phyloP scores from a whole-genome alignment of 2,888 invertebrate species.

The Nebria brevicollis region DNA sequence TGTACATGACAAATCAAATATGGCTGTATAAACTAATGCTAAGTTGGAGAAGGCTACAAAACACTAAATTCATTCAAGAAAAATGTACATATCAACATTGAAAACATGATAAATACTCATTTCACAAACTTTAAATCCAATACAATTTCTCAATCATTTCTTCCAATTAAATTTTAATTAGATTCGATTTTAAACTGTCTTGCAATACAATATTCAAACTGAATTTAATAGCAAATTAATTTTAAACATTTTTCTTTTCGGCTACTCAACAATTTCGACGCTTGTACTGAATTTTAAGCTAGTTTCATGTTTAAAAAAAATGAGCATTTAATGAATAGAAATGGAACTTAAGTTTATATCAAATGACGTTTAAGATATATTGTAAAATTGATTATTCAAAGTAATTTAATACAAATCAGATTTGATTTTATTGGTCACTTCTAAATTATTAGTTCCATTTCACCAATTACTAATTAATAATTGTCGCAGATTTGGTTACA shows the following conservation, averaged over 20 bases:
- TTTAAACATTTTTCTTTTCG: no score
- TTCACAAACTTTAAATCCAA: background rate
- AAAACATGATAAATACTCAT: slow-evolving; percentile 45
- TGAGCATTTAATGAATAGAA: background rate
- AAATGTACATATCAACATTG: slow-evolving; percentile 62
- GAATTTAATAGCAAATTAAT: no score
- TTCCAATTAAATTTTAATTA: no score
- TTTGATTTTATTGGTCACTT: background rate
- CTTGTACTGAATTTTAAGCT: slow-evolving; percentile 21
- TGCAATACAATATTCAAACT: no score
- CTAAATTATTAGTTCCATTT: background rate
- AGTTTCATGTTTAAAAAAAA: background rate
- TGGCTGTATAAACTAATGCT: slow-evolving; percentile 18
- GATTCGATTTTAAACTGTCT: no score
- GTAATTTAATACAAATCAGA: background rate
- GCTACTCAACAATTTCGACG: background rate
- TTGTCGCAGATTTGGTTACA: background rate
- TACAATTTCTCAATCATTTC: no score
- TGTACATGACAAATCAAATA: background rate
- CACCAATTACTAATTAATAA: background rate
- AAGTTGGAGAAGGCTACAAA: slow-evolving; percentile 62
- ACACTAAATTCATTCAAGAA: slow-evolving; percentile 64
- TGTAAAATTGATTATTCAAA: background rate
- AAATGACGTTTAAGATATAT: background rate
- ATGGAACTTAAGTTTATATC: background rate